Evolutionary conservation across 2,888 invertebrate genomes (phyloP).

Genomic region (Caenorhabditis japonica): DNA sequence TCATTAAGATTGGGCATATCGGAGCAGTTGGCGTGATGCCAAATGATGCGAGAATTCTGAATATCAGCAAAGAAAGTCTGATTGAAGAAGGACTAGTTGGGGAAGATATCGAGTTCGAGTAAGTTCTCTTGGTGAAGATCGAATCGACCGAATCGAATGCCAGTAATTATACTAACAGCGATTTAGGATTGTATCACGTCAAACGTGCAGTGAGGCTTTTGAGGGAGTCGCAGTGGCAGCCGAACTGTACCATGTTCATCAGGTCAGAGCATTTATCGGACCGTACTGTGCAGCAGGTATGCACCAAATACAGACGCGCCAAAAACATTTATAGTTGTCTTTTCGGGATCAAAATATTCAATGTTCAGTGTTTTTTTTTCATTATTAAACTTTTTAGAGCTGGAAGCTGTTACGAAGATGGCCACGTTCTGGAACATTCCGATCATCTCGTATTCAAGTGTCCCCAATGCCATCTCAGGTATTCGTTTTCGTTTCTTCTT

Average conservation of each 20-base stretch:
- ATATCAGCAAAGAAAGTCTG: slow-evolving; percentile 68
- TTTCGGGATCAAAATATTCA: neutral
- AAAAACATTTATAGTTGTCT: no score
- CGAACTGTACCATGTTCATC: slow-evolving; percentile 75
- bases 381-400: slow-evolving; percentile 51
- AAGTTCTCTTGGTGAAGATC: slow-evolving; percentile 19
- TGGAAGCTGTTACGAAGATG: slow-evolving; percentile 76
- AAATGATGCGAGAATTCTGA: slow-evolving; percentile 71
- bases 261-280: slow-evolving; percentile 75
- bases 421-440: slow-evolving; percentile 76
- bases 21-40: slow-evolving; percentile 70
- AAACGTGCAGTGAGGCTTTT: slow-evolving; percentile 71
- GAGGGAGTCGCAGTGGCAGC: slow-evolving; percentile 77
- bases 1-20: slow-evolving; percentile 62
- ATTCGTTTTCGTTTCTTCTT: slow-evolving; percentile 15
- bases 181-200: slow-evolving; percentile 69
- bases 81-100: slow-evolving; percentile 70
- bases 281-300: slow-evolving; percentile 74
- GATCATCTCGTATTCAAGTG: slow-evolving; percentile 73
- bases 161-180: neutral
- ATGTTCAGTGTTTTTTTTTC: neutral
- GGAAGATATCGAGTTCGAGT: slow-evolving; percentile 74
- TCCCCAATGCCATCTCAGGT: slow-evolving; percentile 69
- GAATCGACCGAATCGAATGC: neutral
- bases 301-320: no score